Base-by-base conservation (phyloP, 2,113 vertebrate genomes). In the Triplophysa tibetana region DNA sequence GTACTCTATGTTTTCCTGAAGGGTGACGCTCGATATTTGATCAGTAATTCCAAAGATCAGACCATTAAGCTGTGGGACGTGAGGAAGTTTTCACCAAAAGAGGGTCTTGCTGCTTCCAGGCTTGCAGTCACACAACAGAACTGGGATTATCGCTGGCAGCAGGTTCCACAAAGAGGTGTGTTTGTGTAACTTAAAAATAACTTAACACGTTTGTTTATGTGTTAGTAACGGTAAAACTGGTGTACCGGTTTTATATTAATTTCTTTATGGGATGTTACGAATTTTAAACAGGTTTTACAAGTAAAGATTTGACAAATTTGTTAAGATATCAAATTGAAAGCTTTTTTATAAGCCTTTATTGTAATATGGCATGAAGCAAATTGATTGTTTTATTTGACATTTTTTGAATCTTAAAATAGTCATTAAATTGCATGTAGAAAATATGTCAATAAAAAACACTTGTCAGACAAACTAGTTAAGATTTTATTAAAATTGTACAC, bases 61-160 rank as follows among this genome's bases (percentile, higher is more conserved):
- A 96, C 95, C 69, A 96, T 97, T 87, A 97, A 97, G 85, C 93
- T 97, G 38, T 97, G 96, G 96, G 96, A 97, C 78, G 91, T 97
- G 75, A 93, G 96, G 65, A 94, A 92, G 83, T 95, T 96, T 88
- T 97, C 96, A 0, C 94, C 94, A 58, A 92, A 93, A 81, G 95
- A 96, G 82, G 96, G 95, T 1, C 88, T 97, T 84, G 95, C 95
- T 45, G 96, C 96, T 0, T 96, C 96, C 5, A 92, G 95, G 12
- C 91, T 93, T 80, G 96, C 95, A 26, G 95, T 96, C 82, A 96
- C 95, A n/a, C 95, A 96, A 70, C 96, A 97, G 78, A 95, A 94
- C 92, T 97, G 96, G 96, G 96, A 97, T 85, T 97, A 97, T 86
- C 94, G 96, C 82, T 97, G 96, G 96, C 96, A 97, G 85, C 95